Evolutionary conservation across 53 echinoderm and acorn worm species (phyloP).

Genomic region (Mesocentrotus franciscanus): DNA sequence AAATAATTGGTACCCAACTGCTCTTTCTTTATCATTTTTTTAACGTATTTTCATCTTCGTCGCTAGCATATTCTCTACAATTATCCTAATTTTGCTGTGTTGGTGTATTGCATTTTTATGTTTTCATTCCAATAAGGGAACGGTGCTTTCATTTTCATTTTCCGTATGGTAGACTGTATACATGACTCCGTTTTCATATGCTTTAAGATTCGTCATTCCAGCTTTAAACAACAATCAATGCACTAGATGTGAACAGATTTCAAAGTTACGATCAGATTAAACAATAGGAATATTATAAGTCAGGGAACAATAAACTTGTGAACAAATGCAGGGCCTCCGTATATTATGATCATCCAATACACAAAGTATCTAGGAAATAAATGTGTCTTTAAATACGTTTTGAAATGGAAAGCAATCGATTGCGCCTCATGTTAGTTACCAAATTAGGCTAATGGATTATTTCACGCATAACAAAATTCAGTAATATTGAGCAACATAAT

Average conservation of each 20-base stretch:
- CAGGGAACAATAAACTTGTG: too few relatives aligned
- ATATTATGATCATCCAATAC: background rate
- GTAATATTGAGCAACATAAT: background rate
- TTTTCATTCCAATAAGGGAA: too few relatives aligned
- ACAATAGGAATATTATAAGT: too few relatives aligned
- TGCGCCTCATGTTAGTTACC: background rate
- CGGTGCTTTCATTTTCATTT: too few relatives aligned
- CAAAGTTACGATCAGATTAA: too few relatives aligned
- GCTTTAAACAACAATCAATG: too few relatives aligned
- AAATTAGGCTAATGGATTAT: slow-evolving; percentile 16
- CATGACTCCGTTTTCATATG: too few relatives aligned
- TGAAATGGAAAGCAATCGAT: background rate
- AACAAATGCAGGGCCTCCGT: background rate
- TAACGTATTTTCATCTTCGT: background rate
- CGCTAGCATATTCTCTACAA: background rate
- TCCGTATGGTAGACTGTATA: too few relatives aligned
- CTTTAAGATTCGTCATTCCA: too few relatives aligned
- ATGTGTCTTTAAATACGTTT: background rate
- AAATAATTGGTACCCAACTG: background rate
- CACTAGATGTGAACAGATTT: too few relatives aligned
- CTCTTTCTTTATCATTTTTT: background rate
- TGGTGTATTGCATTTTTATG: too few relatives aligned
- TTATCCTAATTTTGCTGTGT: background rate
- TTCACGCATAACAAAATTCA: background rate
- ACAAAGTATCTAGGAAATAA: background rate